Percentiles rank a stretch among this genome's conserved stretches.
phyloP scores from a whole-genome alignment of 2,888 invertebrate genomes.

The Melanophora roralis region DNA sequence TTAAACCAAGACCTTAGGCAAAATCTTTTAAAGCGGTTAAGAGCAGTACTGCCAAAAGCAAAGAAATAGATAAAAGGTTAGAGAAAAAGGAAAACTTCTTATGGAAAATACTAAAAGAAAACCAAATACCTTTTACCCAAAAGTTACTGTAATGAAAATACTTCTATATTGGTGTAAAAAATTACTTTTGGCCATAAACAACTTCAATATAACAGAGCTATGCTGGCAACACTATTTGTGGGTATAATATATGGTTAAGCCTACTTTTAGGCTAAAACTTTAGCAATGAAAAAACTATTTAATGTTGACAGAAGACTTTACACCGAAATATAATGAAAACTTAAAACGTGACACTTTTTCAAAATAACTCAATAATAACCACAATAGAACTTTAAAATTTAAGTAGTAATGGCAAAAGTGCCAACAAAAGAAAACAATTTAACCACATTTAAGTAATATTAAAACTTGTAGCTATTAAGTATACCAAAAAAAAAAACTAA shows the following conservation, averaged over 20 bases:
- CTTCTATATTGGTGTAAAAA: too few relatives aligned
- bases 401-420: not conserved
- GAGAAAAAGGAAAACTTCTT: not conserved
- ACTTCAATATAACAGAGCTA: too few relatives aligned
- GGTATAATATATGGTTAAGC: not conserved
- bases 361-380: not conserved
- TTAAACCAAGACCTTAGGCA: not conserved
- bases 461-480: constrained; percentile 1
- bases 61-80: too few relatives aligned
- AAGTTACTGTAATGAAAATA: too few relatives aligned
- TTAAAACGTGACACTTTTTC: constrained; percentile 35
- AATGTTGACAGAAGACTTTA: not conserved
- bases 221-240: not conserved
- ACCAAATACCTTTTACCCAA: too few relatives aligned
- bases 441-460: not conserved
- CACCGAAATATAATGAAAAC: constrained; percentile 10
- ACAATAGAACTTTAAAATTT: not conserved
- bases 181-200: too few relatives aligned
- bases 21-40: too few relatives aligned
- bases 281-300: not conserved
- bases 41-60: too few relatives aligned
- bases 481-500: not conserved
- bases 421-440: not conserved
- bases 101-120: too few relatives aligned
- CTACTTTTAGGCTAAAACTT: not conserved